Conservation (phyloP, 2,797 vertebrate species). For the Acomys russatus region DNA sequence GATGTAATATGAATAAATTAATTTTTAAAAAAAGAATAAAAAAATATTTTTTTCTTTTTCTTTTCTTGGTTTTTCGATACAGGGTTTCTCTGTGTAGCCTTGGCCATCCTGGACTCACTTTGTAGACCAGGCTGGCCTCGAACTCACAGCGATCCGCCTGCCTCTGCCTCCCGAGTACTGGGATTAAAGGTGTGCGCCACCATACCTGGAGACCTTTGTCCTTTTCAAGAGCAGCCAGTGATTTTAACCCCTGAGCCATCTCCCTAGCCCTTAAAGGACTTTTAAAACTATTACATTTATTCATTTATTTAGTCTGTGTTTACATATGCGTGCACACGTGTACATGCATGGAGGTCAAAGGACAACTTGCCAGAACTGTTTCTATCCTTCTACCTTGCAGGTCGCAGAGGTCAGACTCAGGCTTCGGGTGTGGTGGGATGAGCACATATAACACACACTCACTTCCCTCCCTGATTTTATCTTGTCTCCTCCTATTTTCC, state of each 20-base stretch:
- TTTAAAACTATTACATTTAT: not conserved
- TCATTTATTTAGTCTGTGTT: not conserved
- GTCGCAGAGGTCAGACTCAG: not conserved
- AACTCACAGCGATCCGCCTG: too few species aligned
- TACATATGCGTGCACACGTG: not conserved
- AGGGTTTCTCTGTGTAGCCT: too few species aligned
- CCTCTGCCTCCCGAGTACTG: too few species aligned
- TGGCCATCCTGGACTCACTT: too few species aligned
- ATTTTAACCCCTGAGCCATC: not conserved
- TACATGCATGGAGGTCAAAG: not conserved
- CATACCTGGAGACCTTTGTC: too few species aligned
- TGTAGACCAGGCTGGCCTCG: too few species aligned
- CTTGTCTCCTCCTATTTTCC: not conserved
- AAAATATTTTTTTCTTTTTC: too few species aligned
- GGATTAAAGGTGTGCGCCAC: too few species aligned
- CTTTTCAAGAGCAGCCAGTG: not conserved
- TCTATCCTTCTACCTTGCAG: not conserved
- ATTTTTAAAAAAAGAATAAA: too few species aligned
- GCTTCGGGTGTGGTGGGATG: not conserved
- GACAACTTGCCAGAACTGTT: not conserved
- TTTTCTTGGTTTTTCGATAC: too few species aligned
- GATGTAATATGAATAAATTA: too few species aligned
- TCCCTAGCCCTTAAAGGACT: not conserved
- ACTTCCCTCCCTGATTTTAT: not conserved
- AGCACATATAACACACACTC: not conserved